Percentiles rank a stretch among this genome's conserved stretches.
Conservation (phyloP, 2,113 vertebrate genomes). For the Garra rufa region DNA sequence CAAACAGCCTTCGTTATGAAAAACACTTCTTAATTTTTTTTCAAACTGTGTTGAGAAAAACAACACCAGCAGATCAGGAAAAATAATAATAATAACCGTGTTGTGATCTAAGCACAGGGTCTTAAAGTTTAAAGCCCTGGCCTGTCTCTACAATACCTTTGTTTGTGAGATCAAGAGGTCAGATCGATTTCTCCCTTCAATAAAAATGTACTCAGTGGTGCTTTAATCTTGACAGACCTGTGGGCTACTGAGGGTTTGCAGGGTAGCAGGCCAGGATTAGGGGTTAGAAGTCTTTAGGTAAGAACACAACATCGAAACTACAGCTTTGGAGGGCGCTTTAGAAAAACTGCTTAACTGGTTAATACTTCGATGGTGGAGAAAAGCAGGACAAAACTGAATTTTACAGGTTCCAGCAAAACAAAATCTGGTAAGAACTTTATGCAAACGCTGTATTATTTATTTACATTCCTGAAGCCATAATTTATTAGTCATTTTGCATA, state of each 20-base stretch:
- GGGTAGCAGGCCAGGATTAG: conserved; percentile 1
- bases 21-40: neutral
- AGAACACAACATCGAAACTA: neutral
- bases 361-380: neutral
- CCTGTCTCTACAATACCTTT: conserved; percentile 41
- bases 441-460: neutral
- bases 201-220: conserved; percentile 57
- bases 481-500: conserved; percentile 8
- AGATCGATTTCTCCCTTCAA: conserved; percentile 59
- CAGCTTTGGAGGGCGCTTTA: neutral
- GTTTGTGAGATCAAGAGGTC: conserved; percentile 50
- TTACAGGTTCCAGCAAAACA: neutral
- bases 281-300: conserved; percentile 2
- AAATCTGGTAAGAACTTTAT: neutral
- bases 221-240: conserved; percentile 57
- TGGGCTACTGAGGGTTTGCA: conserved; percentile 27
- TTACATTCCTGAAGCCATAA: conserved; percentile 3
- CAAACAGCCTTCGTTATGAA: neutral
- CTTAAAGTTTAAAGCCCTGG: conserved; percentile 19
- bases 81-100: neutral
- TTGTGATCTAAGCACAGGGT: neutral
- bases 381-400: neutral
- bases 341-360: neutral
- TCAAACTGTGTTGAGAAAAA: neutral
- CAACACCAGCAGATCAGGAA: neutral